Percentiles rank a stretch among this genome's conserved stretches.
These are phyloP conservation scores for Merops nubicus DNA, from an alignment of 2,113 vertebrate genomes.

Conservation along the genomic window DNA sequence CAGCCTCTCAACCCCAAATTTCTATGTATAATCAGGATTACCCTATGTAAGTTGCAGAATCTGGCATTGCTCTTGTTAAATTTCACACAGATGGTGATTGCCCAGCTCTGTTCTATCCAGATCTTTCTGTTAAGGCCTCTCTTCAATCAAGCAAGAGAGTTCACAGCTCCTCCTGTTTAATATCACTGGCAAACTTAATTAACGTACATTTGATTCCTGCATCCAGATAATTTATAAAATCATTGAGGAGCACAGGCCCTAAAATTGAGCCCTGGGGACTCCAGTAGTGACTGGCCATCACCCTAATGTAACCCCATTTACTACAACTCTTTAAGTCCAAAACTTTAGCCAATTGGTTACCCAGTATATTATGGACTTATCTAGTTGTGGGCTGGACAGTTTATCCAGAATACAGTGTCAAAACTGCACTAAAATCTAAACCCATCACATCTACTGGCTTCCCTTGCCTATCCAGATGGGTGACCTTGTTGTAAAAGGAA, in stretches of 20 bases:
- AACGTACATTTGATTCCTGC: background rate
- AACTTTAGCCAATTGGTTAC: background rate
- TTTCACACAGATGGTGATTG: background rate
- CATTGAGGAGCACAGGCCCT: background rate
- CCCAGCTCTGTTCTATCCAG: background rate
- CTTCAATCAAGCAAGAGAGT: too few relatives aligned
- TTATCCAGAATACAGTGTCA: background rate
- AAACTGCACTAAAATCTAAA: background rate
- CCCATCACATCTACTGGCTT: background rate
- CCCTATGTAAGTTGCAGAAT: background rate
- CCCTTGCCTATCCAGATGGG: background rate
- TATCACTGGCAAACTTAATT: background rate
- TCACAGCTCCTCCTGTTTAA: background rate
- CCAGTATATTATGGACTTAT: background rate
- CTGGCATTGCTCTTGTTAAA: background rate
- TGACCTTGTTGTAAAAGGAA: too few relatives aligned
- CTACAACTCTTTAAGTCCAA: rapidly evolving
- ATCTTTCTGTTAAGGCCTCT: background rate
- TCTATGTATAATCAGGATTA: background rate
- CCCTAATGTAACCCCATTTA: background rate
- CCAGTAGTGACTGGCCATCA: background rate
- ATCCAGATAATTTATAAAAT: background rate
- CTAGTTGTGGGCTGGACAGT: background rate
- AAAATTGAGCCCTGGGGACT: background rate
- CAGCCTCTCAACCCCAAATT: background rate